Percentiles rank a stretch among this genome's conserved stretches.
These are phyloP conservation scores for Edolisoma coerulescens DNA, from an alignment of 2,113 vertebrate genomes.

Conservation along the genomic window DNA sequence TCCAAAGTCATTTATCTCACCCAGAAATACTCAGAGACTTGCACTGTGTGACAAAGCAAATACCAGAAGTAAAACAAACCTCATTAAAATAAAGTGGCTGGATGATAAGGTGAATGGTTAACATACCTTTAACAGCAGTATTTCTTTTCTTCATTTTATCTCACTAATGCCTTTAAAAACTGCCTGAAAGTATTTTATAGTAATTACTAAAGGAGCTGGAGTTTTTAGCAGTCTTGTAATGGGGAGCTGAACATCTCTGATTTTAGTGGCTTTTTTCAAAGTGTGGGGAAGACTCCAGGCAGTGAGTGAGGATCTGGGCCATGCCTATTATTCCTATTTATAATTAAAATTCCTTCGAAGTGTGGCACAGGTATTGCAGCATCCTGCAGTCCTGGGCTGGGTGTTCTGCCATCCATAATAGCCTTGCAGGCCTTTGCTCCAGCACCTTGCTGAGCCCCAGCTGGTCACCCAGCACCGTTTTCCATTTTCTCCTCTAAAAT, in stretches of 20 bases:
- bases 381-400: neutral
- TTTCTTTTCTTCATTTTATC: neutral
- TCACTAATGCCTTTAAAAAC: conserved; percentile 13
- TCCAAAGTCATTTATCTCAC: neutral
- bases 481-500: neutral
- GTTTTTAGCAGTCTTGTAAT: neutral
- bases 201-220: neutral
- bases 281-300: neutral
- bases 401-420: accelerated
- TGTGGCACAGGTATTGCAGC: neutral
- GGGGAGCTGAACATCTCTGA: neutral
- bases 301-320: neutral
- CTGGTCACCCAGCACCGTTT: neutral
- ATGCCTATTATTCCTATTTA: neutral
- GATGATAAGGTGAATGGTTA: neutral
- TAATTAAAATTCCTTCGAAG: neutral
- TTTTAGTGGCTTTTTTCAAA: neutral
- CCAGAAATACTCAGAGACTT: neutral
- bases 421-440: neutral
- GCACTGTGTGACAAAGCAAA: conserved; percentile 13
- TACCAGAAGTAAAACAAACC: conserved; percentile 21
- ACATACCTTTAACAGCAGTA: conserved; percentile 5
- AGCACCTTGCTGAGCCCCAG: neutral
- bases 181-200: neutral
- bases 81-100: conserved; percentile 53